phyloP scores from a whole-genome alignment of 1,140 invertebrate species.

The Scaptomyza graminum region DNA sequence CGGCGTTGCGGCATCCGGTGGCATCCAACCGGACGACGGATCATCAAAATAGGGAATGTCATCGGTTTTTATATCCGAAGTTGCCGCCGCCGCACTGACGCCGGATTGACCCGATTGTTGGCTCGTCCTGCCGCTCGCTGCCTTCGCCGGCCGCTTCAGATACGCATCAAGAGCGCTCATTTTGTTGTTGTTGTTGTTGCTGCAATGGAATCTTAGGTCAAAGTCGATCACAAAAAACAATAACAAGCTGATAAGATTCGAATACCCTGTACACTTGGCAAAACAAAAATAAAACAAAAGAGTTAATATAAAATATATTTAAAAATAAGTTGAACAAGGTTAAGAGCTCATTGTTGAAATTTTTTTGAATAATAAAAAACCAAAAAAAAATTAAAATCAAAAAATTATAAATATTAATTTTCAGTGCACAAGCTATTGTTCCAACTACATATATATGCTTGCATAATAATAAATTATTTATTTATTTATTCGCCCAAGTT shows the following conservation, averaged over 20 bases:
- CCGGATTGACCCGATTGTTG: neutral
- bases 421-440: no score
- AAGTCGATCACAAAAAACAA: neutral
- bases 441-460: no score
- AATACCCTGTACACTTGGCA: no score
- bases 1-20: neutral
- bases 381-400: no score
- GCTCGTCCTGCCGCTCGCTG: slow-evolving; percentile 41
- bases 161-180: slow-evolving; percentile 35
- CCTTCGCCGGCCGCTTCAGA: slow-evolving; percentile 39
- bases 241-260: slow-evolving; percentile 19
- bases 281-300: no score
- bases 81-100: neutral
- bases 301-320: no score
- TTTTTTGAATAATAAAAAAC: no score
- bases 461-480: no score
- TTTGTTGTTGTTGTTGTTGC: slow-evolving; percentile 10
- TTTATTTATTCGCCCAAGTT: neutral
- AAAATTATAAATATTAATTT: no score
- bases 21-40: slow-evolving; percentile 3
- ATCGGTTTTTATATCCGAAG: slow-evolving; percentile 64
- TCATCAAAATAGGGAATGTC: slow-evolving; percentile 76
- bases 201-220: no score
- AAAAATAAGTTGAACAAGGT: no score
- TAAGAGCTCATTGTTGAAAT: no score